Base-by-base conservation (phyloP, 2,113 vertebrate genomes). In the Lophius piscatorius region DNA sequence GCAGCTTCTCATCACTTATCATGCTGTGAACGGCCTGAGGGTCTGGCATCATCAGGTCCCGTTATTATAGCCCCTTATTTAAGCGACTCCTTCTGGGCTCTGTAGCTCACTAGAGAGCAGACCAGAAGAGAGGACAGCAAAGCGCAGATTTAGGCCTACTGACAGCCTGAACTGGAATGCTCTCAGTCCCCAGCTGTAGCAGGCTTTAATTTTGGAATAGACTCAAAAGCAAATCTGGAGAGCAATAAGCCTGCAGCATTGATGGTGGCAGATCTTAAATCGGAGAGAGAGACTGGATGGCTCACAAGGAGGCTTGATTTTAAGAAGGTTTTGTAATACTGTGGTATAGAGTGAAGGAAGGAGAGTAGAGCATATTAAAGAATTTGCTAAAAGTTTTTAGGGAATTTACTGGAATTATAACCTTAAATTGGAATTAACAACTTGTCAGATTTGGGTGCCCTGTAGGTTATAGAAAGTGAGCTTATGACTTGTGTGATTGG, bases 31-130 rank as follows among this genome's bases (percentile, higher is more conserved):
- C 70, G 63, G 74, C 79, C 77, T 34, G 54, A 67, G 74, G 77
- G 81, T 42, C 70, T 52, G 50, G 68, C 70, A 86, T 78, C 74
- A 66, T 67, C 81, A 63, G 63, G 62, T 70, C 66, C 76, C 73
- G 78, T 84, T 84, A 89, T 89, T 84, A 83, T 58, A 83, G 61
- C 58, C 59, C 73, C 83, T 86, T 86, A 84, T 87, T 87, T 86
- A 89, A 89, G 78, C 74, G 48, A 56, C 69, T 80, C 71, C 76
- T 83, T 81, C 75, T 56, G 76, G 78, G 56, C 55, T 67, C 60
- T 70, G 78, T 74, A 38, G 63, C 70, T 76, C 79, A 83, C 73
- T 69, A 68, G 84, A 87, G 81, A 82, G 72, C 39, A 68, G 63
- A 73, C 76, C 61, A 72, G 79, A 71, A 63, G 58, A 74, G 64